These are phyloP conservation scores for Corythaeola cristata DNA, from an alignment of 2,113 vertebrate species.

Conservation along the genomic window DNA sequence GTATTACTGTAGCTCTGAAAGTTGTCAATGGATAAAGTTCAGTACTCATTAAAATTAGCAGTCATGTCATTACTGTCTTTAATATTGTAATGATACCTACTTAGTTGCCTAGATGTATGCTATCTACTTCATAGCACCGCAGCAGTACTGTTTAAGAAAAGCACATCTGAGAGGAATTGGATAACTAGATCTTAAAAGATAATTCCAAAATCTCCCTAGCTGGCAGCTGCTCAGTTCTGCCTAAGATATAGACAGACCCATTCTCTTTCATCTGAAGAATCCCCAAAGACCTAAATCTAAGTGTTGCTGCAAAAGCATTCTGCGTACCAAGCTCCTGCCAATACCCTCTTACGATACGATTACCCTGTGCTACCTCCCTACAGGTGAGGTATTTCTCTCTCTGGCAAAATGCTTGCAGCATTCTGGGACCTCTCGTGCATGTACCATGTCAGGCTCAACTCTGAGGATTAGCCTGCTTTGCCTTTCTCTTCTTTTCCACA, in stretches of 20 bases:
- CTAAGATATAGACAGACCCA: background rate
- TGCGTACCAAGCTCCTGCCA: background rate
- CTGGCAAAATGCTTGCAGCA: background rate
- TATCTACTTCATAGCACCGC: background rate
- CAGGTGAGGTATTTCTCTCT: background rate
- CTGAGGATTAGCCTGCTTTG: background rate
- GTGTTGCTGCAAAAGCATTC: background rate
- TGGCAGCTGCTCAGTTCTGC: background rate
- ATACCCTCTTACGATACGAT: background rate
- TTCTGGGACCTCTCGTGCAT: background rate
- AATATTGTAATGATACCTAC: background rate
- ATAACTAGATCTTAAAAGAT: background rate
- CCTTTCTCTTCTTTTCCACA: background rate
- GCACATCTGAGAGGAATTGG: background rate
- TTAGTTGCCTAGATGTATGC: background rate
- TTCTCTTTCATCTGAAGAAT: background rate
- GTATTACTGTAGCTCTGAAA: background rate
- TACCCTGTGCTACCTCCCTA: background rate
- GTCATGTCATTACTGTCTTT: background rate
- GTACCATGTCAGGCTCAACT: background rate
- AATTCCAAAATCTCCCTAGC: background rate
- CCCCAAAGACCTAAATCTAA: background rate
- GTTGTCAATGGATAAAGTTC: background rate
- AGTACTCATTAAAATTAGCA: background rate
- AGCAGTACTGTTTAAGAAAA: background rate